phyloP scores from a whole-genome alignment of 2,113 vertebrate genomes.

The Epinephelus cyanopodus region DNA sequence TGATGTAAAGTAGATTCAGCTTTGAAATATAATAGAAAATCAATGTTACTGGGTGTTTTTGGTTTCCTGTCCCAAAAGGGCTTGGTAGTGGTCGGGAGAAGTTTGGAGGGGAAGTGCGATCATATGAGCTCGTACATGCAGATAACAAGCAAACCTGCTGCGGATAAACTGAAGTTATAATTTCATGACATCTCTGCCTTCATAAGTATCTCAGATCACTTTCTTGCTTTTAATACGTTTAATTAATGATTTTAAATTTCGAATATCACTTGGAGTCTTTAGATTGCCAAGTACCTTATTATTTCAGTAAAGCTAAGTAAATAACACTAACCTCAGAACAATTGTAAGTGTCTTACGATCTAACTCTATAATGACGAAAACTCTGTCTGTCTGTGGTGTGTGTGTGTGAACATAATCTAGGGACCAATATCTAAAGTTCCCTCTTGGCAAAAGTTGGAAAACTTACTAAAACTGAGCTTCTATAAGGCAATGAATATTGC shows the following conservation, averaged over 20 bases:
- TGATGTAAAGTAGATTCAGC: constrained; percentile 48
- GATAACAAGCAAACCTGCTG: background rate
- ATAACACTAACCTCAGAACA: no score
- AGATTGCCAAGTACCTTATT: background rate
- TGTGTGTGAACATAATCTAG: no score
- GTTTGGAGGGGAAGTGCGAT: background rate
- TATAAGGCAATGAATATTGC: no score
- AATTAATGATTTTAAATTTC: constrained; percentile 5
- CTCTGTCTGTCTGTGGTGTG: no score
- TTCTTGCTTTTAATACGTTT: background rate
- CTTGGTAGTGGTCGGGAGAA: background rate
- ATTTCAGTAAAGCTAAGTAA: no score
- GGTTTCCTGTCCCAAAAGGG: constrained; percentile 29
- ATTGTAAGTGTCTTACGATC: no score
- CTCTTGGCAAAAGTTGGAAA: no score
- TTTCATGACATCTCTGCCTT: background rate
- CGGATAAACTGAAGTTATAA: background rate
- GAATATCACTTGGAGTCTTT: background rate
- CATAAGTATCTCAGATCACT: background rate
- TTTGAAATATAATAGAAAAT: constrained; percentile 58
- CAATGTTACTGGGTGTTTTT: constrained; percentile 50
- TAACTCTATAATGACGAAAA: no score
- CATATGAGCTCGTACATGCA: background rate
- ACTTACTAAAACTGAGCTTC: no score
- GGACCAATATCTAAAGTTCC: no score